Conservation (phyloP, 2,888 invertebrate species). For the Tetropium fuscum region DNA sequence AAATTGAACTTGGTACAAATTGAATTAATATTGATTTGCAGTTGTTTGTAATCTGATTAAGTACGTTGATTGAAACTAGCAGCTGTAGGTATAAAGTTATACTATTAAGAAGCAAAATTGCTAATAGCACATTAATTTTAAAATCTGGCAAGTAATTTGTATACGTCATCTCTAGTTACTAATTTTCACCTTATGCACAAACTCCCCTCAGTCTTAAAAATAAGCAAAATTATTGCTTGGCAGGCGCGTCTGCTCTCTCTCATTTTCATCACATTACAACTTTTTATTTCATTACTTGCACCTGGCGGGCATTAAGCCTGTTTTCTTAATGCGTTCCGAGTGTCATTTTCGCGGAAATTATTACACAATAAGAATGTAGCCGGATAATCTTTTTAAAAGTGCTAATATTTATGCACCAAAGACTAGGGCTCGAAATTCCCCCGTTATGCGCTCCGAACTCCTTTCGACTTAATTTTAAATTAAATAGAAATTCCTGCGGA, state of each 20-base stretch:
- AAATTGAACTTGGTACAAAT: too few relatives aligned
- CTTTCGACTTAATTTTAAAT: conserved; percentile 15
- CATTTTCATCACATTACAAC: not conserved
- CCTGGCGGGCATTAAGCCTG: conserved; percentile 14
- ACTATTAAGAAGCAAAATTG: too few relatives aligned
- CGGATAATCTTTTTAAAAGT: conserved; percentile 4
- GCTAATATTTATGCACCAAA: conserved; percentile 5
- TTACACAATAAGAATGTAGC: not conserved
- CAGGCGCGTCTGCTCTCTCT: not conserved
- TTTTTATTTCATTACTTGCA: conserved; percentile 19
- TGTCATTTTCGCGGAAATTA: conserved; percentile 10
- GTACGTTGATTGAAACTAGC: too few relatives aligned
- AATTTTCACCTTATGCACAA: too few relatives aligned
- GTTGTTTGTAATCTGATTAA: too few relatives aligned
- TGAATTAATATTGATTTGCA: too few relatives aligned
- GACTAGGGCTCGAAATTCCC: not conserved
- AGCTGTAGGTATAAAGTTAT: too few relatives aligned
- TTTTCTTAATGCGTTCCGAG: conserved; percentile 10
- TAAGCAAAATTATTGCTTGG: not conserved
- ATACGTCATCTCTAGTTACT: too few relatives aligned
- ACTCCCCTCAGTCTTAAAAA: not conserved
- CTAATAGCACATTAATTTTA: too few relatives aligned
- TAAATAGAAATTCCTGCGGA: conserved; percentile 16
- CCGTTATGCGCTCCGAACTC: not conserved
- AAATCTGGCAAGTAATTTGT: too few relatives aligned